These are phyloP conservation scores for Xestia xanthographa DNA, from an alignment of 2,888 invertebrate genomes.

Conservation along the genomic window DNA sequence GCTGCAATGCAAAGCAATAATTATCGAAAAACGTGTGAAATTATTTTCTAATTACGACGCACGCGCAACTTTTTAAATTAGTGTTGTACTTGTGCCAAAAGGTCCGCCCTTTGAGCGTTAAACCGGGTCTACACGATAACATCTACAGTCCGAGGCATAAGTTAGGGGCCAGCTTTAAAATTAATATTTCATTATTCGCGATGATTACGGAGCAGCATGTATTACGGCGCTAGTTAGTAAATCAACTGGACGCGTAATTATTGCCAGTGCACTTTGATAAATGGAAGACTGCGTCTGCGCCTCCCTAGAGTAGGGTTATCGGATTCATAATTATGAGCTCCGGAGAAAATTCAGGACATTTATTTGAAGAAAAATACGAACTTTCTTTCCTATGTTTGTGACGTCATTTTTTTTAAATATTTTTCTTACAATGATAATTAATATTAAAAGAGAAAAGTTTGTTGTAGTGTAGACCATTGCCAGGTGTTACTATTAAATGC, in stretches of 20 bases:
- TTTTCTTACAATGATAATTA: not conserved
- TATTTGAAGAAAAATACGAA: not conserved
- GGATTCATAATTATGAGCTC: not conserved
- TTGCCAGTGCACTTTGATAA: slow-evolving; percentile 62
- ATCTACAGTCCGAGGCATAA: slow-evolving; percentile 54
- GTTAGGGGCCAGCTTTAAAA: slow-evolving; percentile 54
- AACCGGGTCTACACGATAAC: slow-evolving; percentile 61
- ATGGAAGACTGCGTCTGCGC: slow-evolving; percentile 51
- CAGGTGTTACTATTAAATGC: not conserved
- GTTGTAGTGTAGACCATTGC: not conserved
- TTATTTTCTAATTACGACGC: slow-evolving; percentile 58
- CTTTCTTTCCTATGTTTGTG: no score
- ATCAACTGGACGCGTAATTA: slow-evolving; percentile 70
- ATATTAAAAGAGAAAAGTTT: not conserved
- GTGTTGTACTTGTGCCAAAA: slow-evolving; percentile 50
- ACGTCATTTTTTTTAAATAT: not conserved
- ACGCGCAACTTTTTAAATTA: slow-evolving; percentile 61
- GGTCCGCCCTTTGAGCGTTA: slow-evolving; percentile 50
- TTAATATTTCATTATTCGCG: slow-evolving; percentile 69
- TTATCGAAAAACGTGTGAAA: slow-evolving; percentile 61
- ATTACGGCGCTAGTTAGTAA: slow-evolving; percentile 70
- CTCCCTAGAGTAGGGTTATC: slow-evolving; percentile 25
- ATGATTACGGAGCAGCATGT: slow-evolving; percentile 64
- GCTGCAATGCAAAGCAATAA: slow-evolving; percentile 23
- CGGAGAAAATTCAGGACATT: not conserved